These are phyloP conservation scores for Orchestia grillus DNA, from an alignment of 1,140 invertebrate species.

Conservation along the genomic window DNA sequence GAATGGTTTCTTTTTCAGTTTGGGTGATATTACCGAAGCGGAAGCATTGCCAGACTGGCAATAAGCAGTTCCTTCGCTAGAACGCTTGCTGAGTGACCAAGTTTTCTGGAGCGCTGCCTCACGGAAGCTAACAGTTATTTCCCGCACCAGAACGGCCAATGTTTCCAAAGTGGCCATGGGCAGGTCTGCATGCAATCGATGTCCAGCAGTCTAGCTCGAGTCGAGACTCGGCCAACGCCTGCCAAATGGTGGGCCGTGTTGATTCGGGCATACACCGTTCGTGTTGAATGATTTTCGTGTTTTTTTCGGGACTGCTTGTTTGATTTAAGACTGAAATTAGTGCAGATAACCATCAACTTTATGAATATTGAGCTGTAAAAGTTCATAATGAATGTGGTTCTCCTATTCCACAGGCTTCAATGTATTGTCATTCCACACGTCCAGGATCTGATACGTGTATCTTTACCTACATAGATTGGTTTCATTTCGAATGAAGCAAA, in stretches of 20 bases:
- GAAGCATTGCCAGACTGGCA: background rate
- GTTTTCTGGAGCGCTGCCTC: background rate
- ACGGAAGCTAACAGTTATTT: slow-evolving; percentile 46
- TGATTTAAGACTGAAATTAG: background rate
- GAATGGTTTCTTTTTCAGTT: background rate
- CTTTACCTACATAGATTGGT: background rate
- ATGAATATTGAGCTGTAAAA: background rate
- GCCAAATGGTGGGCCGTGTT: slow-evolving; percentile 28
- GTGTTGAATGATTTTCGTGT: background rate
- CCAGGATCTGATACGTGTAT: background rate
- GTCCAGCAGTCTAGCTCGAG: background rate
- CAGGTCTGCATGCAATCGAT: slow-evolving; percentile 50
- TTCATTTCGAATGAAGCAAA: too few relatives aligned
- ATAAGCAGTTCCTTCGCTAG: slow-evolving; percentile 17
- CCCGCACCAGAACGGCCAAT: slow-evolving; percentile 42
- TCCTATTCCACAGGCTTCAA: background rate
- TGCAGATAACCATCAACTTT: background rate
- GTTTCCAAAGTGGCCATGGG: slow-evolving; percentile 47
- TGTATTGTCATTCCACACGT: background rate
- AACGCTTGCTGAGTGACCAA: slow-evolving; percentile 15
- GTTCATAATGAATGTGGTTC: background rate
- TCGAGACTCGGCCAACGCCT: background rate
- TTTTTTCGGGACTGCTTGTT: background rate
- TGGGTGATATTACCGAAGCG: background rate
- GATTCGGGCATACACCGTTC: background rate